Base-by-base conservation (phyloP, 2,113 vertebrate species). In the Rhineura floridana region DNA sequence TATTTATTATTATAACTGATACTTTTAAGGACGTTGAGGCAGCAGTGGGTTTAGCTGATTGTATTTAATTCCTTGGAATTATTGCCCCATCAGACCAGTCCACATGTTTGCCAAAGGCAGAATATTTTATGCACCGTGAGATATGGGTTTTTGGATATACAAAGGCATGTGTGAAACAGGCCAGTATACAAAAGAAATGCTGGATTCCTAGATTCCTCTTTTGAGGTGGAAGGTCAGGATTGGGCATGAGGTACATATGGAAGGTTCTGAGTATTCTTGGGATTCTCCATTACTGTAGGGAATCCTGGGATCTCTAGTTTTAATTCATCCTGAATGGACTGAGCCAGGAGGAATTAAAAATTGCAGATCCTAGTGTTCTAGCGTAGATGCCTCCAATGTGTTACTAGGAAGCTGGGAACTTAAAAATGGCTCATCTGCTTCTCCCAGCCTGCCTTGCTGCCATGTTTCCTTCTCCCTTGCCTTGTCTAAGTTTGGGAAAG, bases 31-130 rank as follows among this genome's bases (percentile, higher is more conserved):
- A 90, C 72, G 73, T 93, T 94, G 89, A 81, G 69, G 42, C 21
- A 46, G 87, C 83, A 86, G 91, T 91, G 75, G 55, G 69, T 77
- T 96, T 90, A 86, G 81, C 91, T 88, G 46, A 90, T 91, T 90
- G 25, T 48, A 90, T 89, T 73, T 93, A 91, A 87, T 93, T 87
- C 85, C 70, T 0, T 59, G 7, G 85, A 89, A 88, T 92, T 81
- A 94, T 93, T 91, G 81, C 17, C 85, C 52, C 0, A 0, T 46
- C 83, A 84, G 81, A 87, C 81, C 13, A 1, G 83, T 55, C 92
- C 69, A 81, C 28, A n/a, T 67, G 9, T 59, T 87, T 81, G 30
- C 15, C 50, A 75, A 75, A 59, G n/a, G 52, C 75, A 12, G 50
- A 25, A 59, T 59, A 59, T 73, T 81, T 55, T 48, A 30, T 63